Evolutionary conservation across 2,113 vertebrate genomes (phyloP).

Genomic region (Neotoma lepida): DNA sequence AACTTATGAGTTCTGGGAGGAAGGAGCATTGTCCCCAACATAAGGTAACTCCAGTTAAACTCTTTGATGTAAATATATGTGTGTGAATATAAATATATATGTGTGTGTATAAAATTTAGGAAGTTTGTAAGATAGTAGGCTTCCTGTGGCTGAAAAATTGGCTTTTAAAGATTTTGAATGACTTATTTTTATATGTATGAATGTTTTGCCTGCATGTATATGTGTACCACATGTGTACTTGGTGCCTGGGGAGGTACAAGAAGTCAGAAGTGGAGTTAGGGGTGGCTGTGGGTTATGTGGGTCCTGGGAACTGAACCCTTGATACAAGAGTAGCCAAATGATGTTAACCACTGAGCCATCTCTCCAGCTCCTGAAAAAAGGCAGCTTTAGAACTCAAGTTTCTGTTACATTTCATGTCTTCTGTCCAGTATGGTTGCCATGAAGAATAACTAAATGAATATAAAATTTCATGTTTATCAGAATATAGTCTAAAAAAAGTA

Average conservation of each 20-base stretch:
- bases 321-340: neutral
- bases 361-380: neutral
- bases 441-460: neutral
- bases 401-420: neutral
- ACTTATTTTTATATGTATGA: neutral
- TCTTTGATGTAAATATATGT: neutral
- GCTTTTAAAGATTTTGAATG: neutral
- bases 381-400: conserved; percentile 20
- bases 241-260: neutral
- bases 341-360: neutral
- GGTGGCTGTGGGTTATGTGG: neutral
- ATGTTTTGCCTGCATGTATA: neutral
- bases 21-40: neutral
- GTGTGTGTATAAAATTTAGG: neutral
- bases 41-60: neutral
- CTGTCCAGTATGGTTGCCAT: neutral
- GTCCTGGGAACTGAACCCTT: neutral
- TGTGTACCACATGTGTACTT: neutral
- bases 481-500: conserved; percentile 24
- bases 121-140: neutral
- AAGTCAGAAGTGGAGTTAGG: neutral
- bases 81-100: neutral
- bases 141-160: neutral
- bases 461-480: neutral
- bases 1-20: neutral